Conservation (phyloP, 2,888 invertebrate genomes). For the Copidosoma aretas region DNA sequence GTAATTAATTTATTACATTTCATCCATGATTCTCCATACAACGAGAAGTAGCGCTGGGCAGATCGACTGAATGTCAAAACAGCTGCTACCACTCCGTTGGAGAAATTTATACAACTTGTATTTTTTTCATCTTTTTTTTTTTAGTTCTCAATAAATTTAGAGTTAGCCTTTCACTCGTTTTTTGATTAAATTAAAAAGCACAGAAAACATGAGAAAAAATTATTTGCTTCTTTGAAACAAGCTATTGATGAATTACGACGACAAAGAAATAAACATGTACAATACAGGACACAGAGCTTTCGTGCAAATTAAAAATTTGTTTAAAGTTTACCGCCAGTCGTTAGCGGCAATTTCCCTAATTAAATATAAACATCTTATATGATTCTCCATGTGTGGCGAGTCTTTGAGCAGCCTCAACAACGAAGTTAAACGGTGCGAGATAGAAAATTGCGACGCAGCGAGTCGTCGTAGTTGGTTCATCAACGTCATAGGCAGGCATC, state of each 20-base stretch:
- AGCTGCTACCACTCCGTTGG: constrained; percentile 33
- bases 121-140: constrained; percentile 18
- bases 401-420: constrained; percentile 40
- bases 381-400: constrained; percentile 28
- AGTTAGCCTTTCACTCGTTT: not conserved
- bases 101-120: constrained; percentile 29
- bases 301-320: constrained; percentile 28
- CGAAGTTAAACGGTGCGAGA: constrained; percentile 37
- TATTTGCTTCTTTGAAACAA: constrained; percentile 22
- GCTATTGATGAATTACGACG: constrained; percentile 21
- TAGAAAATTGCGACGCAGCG: constrained; percentile 38
- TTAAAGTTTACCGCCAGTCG: constrained; percentile 10
- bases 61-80: constrained; percentile 33
- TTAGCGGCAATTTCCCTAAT: constrained; percentile 16
- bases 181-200: constrained; percentile 38
- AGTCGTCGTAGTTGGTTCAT: constrained; percentile 32
- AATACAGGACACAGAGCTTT: constrained; percentile 15
- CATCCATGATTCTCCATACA: constrained; percentile 52
- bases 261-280: constrained; percentile 28
- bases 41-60: constrained; percentile 54
- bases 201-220: constrained; percentile 38
- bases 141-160: not conserved
- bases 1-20: constrained; percentile 58
- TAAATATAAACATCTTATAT: constrained; percentile 31
- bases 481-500: constrained; percentile 58